Evolutionary conservation across 1,140 invertebrate genomes (phyloP), one percentile per base, ranked within the genome.

Genomic region (Drosophila athabasca): DNA sequence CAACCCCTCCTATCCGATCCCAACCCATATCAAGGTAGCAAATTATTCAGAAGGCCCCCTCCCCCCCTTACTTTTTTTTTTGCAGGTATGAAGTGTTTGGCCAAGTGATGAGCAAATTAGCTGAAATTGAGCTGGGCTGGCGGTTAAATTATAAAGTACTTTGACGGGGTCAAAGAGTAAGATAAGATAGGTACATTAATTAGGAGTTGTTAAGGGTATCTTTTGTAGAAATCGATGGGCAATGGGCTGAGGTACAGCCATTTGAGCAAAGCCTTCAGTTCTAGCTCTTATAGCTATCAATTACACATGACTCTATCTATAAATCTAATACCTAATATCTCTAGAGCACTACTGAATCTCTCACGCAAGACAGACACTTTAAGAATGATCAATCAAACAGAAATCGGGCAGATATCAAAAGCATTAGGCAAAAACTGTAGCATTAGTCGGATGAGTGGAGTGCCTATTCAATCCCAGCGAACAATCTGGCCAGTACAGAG

Each of bases 21-120:
- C 70, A 55, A 50, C 71, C 60, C 70, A 74, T 74, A 74, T 74
- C 71, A 73, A 35, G 60, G 45, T 61, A 41, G 31, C 51, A 74
- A 74, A 66, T 74, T 74, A 74, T 76, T 67, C 60, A 7, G 50
- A 45, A 31, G 13, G 53, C 49, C 9, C 53, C 8, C 6, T 24
- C 15, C 7, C 35, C 6, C 7, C 29, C 9, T 7, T 49, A 45
- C 24, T 6, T 13, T 43, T 45, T 55, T 75, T 67, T 51, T 39
- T 26, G n/a, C 35, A 35, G 19, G 52, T 76, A 58, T 68, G 72
- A 61, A 76, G 64, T 77, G 58, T 74, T 73, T 88, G 78, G 55
- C 67, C 82, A 87, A 87, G 82, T 87, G 82, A 88, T 81, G 82
- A 87, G 72, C 82, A 87, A 87, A 88, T 87, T 87, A 87, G 71